Evolutionary conservation across 1,140 invertebrate species (phyloP), one percentile per base, ranked within the genome.

Genomic region (Musca domestica): DNA sequence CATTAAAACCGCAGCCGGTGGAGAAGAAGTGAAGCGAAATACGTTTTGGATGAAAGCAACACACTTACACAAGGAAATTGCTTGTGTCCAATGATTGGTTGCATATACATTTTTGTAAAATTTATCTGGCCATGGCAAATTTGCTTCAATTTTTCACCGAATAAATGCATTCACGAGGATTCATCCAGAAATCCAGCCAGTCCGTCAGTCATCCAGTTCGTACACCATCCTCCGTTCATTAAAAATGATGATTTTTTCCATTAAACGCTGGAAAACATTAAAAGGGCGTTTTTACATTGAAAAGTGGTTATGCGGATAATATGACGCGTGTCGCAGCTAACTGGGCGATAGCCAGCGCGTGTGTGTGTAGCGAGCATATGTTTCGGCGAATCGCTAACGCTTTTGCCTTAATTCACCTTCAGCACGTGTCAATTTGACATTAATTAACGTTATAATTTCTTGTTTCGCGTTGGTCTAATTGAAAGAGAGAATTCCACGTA

Each of bases 351-450:
- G 27, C 3, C 27, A 9, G 27, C 27, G 27, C 3, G 27, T 30
- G 27, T 30, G 27, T 30, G 27, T 30, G 27, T 3, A 3, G 34
- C 34, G 6, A 41, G 34, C 34, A 12, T 41, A 12, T 41, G 34
- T 41, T 41, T 12, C 34, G 10, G 6, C 5, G 34, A 41, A 41
- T 41, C 10, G 10, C 10, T 41, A 9, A 41, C 34, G 4, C 34
- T 7, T 41, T 41, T 5, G 34, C 34, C 10, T 41, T 41, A 12
- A 41, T 41, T 5, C 34, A 41, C 4, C 6, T 41, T 41, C 10
- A 30, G 25, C 54, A 30, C 54, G 54, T 58, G 54, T 58, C 54
- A 58, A 58, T 58, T 61, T 61, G 27, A 61, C 27, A 61, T 61
- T 61, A 41, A 61, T 41, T 61, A 30, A 61, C 27, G 20, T 61